Evolutionary conservation across 53 echinoderm and acorn worm species (phyloP).

Genomic region (Zoroaster sp.): DNA sequence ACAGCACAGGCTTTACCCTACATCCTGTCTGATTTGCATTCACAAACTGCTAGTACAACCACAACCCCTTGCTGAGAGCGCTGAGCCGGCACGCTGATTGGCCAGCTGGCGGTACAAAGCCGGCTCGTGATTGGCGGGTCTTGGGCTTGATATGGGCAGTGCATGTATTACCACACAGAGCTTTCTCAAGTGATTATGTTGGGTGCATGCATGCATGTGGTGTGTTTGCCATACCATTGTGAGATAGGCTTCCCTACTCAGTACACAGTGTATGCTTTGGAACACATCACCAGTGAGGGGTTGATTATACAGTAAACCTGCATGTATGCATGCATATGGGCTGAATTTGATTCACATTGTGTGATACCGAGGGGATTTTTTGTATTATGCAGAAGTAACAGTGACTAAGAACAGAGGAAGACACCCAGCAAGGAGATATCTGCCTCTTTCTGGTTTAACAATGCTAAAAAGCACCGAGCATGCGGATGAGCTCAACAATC

Average conservation of each 20-base stretch:
- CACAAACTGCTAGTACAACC: neutral
- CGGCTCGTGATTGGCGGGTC: constrained; percentile 9
- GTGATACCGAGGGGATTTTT: neutral
- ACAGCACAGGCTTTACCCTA: neutral
- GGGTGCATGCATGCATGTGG: neutral
- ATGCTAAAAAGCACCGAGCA: neutral
- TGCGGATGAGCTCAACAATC: neutral
- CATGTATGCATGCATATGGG: neutral
- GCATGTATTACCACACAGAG: neutral
- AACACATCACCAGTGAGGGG: neutral
- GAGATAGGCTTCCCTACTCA: constrained; percentile 13
- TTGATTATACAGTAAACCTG: constrained; percentile 44
- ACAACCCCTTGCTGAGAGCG: constrained; percentile 28
- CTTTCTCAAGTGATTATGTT: constrained; percentile 1
- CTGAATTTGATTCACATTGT: constrained; percentile 10
- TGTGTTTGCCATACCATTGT: constrained; percentile 43
- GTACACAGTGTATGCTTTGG: neutral
- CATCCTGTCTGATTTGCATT: neutral
- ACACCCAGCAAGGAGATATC: neutral
- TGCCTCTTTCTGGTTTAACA: neutral
- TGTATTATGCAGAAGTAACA: neutral
- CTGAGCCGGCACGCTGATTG: constrained; percentile 24
- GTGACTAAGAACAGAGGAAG: neutral
- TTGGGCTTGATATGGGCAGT: constrained; percentile 19
- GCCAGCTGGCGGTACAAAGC: constrained; percentile 20